These are phyloP conservation scores for Neocloeon triangulifer DNA, from an alignment of 1,140 invertebrate genomes.

Conservation along the genomic window DNA sequence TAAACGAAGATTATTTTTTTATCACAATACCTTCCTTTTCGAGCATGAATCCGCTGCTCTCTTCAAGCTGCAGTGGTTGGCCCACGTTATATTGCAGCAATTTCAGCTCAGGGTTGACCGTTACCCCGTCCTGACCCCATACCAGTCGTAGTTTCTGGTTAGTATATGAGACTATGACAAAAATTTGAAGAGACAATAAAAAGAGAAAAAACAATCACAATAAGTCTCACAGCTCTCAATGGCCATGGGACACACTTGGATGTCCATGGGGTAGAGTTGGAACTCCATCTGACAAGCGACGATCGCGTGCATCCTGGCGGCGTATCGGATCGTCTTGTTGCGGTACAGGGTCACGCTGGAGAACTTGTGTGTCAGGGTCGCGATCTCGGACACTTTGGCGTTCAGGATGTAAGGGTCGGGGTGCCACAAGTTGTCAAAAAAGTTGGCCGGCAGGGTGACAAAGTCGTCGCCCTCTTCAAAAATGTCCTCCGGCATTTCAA, in stretches of 20 bases:
- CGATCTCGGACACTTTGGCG: conserved; percentile 66
- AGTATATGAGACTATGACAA: conserved; percentile 41
- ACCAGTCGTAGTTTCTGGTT: conserved; percentile 42
- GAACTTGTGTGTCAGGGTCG: conserved; percentile 52
- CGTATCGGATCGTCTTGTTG: conserved; percentile 55
- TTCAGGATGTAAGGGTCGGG: conserved; percentile 70
- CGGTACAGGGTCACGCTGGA: conserved; percentile 51
- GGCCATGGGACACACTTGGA: conserved; percentile 54
- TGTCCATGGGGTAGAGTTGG: conserved; percentile 62
- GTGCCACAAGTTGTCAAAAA: conserved; percentile 64
- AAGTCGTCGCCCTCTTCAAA: conserved; percentile 56
- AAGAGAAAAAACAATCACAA: not conserved
- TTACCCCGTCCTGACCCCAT: conserved; percentile 43
- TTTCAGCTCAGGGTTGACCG: conserved; percentile 51
- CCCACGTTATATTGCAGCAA: conserved; percentile 52
- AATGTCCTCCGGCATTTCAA: conserved; percentile 44
- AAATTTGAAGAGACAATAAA: not conserved
- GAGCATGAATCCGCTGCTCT: conserved; percentile 39
- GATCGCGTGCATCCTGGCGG: conserved; percentile 57
- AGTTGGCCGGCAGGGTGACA: conserved; percentile 49
- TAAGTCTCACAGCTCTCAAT: conserved; percentile 58
- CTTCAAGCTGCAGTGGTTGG: conserved; percentile 36
- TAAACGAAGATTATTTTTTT: no score
- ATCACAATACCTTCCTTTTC: conserved; percentile 56
- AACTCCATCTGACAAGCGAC: conserved; percentile 73